Evolutionary conservation across 2,113 vertebrate species (phyloP), one percentile per base, ranked within the genome.

Genomic region (Cyanoramphus novaezelandiae): DNA sequence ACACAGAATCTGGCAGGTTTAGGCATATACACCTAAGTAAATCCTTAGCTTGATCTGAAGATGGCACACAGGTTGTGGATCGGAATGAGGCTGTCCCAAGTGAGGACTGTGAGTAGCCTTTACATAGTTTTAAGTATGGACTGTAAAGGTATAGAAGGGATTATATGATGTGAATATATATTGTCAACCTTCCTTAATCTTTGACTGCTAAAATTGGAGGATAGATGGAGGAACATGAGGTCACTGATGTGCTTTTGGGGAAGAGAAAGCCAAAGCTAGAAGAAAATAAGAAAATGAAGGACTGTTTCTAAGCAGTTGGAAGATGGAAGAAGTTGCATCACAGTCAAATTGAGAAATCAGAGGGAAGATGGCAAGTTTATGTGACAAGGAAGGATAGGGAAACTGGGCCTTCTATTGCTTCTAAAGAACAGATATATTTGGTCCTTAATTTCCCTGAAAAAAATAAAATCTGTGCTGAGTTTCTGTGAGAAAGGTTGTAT

Each of bases 21-120:
- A 55, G 65, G 43, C 13, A 9, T 19, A 23, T 35, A 5, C 9
- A 15, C 4, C 5, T 33, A 0, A 9, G 25, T 3, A 23, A 13
- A 29, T 64, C 44, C 65, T 74, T 6, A 19, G 14, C 4, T 27
- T 69, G 35, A n/a, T 47, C 20, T 0, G 0, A 69, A 47, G 29
- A 10, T 29, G 23, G 25, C 13, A 8, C 0, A 1, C 59, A 27
- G 13, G 28, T 50, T 80, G 60, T 41, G 53, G 31, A 25, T 70
- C 53, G 41, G 44, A 69, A 49, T 17, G 6, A n/a, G 50, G 65
- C 21, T 10, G 7, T 71, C 76, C n/a, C 49, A 49, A 28, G 25
- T 12, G 17, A 21, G n/a, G 28, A 24, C 10, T 65, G 28, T 16
- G 52, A 69, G 12, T 55, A 85, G 28, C 21, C 2, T 67, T 91